Percentiles rank a stretch among this genome's conserved stretches.
These are phyloP conservation scores for Halcyon senegalensis DNA, from an alignment of 2,113 vertebrate genomes.

Conservation along the genomic window DNA sequence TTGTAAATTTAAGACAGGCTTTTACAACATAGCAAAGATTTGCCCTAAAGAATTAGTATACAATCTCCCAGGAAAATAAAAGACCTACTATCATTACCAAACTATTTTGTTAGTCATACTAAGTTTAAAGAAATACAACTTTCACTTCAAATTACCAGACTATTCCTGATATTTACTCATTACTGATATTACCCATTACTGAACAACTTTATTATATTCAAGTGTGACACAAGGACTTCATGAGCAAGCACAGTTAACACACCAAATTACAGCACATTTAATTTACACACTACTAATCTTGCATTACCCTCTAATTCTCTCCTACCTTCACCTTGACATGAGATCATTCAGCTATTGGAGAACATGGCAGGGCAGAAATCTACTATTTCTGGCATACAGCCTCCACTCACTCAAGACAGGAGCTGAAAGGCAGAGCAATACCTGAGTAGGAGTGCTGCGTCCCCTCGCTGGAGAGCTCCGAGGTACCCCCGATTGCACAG, in stretches of 20 bases:
- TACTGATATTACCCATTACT: not conserved
- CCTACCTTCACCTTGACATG: fast-evolving
- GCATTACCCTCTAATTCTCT: not conserved
- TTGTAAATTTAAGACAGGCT: not conserved
- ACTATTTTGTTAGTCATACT: not conserved
- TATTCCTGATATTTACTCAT: not conserved
- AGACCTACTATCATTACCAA: not conserved
- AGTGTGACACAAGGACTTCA: not conserved
- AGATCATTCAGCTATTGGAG: not conserved
- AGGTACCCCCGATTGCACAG: conserved; percentile 90
- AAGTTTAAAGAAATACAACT: not conserved
- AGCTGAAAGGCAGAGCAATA: not conserved
- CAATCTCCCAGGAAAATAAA: not conserved
- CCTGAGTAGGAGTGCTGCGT: conserved; percentile 93
- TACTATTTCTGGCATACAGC: fast-evolving
- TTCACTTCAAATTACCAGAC: not conserved
- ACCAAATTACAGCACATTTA: not conserved
- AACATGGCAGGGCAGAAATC: not conserved
- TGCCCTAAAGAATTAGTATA: not conserved
- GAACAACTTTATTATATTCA: not conserved
- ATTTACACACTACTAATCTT: not conserved
- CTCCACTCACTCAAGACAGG: not conserved
- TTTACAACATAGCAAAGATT: not conserved
- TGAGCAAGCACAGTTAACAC: not conserved
- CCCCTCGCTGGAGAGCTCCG: conserved; percentile 88